Percentiles rank a stretch among this genome's conserved stretches.
Conservation (phyloP, 2,113 vertebrate species). For the Dolichotis patagonum region DNA sequence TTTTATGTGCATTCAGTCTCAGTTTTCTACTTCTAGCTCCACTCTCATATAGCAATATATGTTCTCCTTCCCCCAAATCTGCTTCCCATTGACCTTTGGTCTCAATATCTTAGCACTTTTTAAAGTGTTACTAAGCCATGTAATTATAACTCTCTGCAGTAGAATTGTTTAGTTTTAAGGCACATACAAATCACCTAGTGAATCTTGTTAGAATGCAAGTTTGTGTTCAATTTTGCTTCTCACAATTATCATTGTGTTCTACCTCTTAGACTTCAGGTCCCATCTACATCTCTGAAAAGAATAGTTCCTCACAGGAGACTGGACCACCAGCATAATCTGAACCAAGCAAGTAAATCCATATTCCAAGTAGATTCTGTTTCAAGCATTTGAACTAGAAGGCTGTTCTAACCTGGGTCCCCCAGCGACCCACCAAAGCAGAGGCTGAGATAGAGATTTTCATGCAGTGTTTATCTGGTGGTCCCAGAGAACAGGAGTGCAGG, state of each 20-base stretch:
- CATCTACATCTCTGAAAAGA: not conserved
- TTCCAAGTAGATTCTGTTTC: not conserved
- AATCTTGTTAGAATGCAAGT: slow-evolving; percentile 10
- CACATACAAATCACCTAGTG: not conserved
- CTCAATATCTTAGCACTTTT: not conserved
- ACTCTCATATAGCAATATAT: not conserved
- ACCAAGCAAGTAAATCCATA: slow-evolving; percentile 12
- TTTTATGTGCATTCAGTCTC: not conserved
- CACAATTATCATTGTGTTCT: not conserved
- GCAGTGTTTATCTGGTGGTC: not conserved
- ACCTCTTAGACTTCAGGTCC: not conserved
- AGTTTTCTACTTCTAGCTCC: not conserved
- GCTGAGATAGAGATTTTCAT: not conserved
- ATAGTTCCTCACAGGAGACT: not conserved
- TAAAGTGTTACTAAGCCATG: slow-evolving; percentile 8
- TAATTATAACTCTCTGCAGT: not conserved
- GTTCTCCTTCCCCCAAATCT: not conserved
- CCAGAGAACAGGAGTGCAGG: not conserved
- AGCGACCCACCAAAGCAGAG: not conserved
- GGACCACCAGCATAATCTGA: not conserved
- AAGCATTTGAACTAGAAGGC: not conserved
- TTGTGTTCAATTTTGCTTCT: not conserved
- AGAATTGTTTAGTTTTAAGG: not conserved
- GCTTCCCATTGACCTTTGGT: not conserved
- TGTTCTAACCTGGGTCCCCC: not conserved